Percentiles rank a stretch among this genome's conserved stretches.
phyloP scores from a whole-genome alignment of 2,888 invertebrate species.

The Tetragonula carbonaria region DNA sequence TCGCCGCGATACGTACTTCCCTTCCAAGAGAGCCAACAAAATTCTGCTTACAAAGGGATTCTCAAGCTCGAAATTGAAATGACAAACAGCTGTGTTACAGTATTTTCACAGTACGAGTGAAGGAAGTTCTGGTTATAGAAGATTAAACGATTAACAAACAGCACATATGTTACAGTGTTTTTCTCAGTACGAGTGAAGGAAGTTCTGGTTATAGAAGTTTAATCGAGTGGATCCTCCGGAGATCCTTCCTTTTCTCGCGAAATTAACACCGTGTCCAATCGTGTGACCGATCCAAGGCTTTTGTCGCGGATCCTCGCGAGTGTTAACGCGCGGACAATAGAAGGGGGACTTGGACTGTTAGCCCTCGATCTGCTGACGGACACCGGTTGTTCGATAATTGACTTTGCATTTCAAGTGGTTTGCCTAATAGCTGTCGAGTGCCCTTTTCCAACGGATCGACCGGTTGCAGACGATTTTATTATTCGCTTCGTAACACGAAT shows the following conservation, averaged over 20 bases:
- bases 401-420: constrained; percentile 40
- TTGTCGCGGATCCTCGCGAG: constrained; percentile 21
- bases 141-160: background rate
- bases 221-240: background rate
- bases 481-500: background rate
- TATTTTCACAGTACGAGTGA: too few species aligned
- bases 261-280: background rate
- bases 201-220: background rate
- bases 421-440: constrained; percentile 27
- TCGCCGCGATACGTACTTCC: too few species aligned
- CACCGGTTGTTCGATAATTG: constrained; percentile 36
- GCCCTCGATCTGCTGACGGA: background rate
- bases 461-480: background rate
- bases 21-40: too few species aligned
- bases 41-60: too few species aligned
- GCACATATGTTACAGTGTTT: too few species aligned
- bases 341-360: background rate
- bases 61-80: too few species aligned
- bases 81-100: too few species aligned
- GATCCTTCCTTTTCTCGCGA: background rate
- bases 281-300: background rate
- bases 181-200: too few species aligned
- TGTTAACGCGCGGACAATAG: constrained; percentile 13
- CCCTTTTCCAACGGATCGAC: background rate
- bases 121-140: too few species aligned